Conservation (phyloP, 2,797 vertebrate species). For the Hydrocynus forskahlii region DNA sequence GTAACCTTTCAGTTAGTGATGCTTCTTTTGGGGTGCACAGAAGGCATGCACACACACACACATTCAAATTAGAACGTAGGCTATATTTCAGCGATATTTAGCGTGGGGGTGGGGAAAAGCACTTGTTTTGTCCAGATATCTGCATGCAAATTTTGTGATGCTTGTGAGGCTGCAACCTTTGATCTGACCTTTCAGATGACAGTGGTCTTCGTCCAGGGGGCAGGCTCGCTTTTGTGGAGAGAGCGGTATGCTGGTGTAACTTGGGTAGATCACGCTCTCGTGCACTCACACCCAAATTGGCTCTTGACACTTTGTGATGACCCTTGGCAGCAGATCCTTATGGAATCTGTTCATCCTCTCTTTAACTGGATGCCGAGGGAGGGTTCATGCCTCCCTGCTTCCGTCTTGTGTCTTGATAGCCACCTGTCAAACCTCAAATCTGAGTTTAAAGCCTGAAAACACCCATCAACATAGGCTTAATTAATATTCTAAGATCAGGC, state of each 20-base stretch:
- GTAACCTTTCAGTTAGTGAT: conserved; percentile 70
- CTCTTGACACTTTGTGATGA: conserved; percentile 47
- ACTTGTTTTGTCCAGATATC: background rate
- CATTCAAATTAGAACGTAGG: background rate
- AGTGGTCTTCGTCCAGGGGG: too few relatives aligned
- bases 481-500: background rate
- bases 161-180: conserved; percentile 9
- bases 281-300: conserved; percentile 60
- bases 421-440: too few relatives aligned
- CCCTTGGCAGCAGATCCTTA: conserved; percentile 40
- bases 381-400: background rate
- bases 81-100: conserved; percentile 1
- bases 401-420: background rate
- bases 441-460: background rate
- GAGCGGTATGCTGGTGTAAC: background rate
- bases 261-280: background rate
- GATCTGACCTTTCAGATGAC: conserved; percentile 10
- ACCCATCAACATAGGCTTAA: background rate
- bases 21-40: conserved; percentile 16
- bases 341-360: conserved; percentile 4
- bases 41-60: background rate
- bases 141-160: background rate
- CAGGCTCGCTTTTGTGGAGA: too few relatives aligned
- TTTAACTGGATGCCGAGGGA: background rate
- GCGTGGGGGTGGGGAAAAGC: background rate